These are phyloP conservation scores for Acanthosepion esculentum DNA, from an alignment of 2,888 invertebrate species.

Conservation along the genomic window DNA sequence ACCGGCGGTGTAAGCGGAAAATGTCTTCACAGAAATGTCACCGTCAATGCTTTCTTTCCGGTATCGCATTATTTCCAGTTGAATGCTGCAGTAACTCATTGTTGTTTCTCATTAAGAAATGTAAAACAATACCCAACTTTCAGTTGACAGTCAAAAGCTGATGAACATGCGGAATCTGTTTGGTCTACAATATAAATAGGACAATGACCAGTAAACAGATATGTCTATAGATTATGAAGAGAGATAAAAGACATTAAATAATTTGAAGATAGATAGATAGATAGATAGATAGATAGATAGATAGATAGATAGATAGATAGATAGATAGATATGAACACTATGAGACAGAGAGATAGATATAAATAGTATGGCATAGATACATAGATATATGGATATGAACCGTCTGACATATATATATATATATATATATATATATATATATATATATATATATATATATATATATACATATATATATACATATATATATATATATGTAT, in stretches of 20 bases:
- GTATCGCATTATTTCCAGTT: background rate
- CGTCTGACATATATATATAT: too few species aligned
- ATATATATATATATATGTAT: too few species aligned
- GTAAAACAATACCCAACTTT: background rate
- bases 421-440: too few species aligned
- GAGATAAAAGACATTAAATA: background rate
- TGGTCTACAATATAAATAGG: too few species aligned
- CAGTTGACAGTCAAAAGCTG: background rate
- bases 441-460: too few species aligned
- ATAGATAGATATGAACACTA: too few species aligned
- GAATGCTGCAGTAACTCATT: background rate
- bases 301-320: too few species aligned
- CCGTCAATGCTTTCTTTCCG: background rate
- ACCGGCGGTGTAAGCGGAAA: background rate
- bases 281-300: too few species aligned
- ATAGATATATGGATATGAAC: background rate
- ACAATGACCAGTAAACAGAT: background rate
- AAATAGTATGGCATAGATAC: background rate
- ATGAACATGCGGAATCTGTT: background rate
- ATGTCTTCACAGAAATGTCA: background rate
- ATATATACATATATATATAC: too few species aligned
- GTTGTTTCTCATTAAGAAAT: background rate
- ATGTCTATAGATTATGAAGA: background rate
- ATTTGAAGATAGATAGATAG: too few species aligned
- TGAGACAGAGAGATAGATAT: too few species aligned